Evolutionary conservation across 2,797 vertebrate species (phyloP).

Genomic region (Sorex maritimensis): DNA sequence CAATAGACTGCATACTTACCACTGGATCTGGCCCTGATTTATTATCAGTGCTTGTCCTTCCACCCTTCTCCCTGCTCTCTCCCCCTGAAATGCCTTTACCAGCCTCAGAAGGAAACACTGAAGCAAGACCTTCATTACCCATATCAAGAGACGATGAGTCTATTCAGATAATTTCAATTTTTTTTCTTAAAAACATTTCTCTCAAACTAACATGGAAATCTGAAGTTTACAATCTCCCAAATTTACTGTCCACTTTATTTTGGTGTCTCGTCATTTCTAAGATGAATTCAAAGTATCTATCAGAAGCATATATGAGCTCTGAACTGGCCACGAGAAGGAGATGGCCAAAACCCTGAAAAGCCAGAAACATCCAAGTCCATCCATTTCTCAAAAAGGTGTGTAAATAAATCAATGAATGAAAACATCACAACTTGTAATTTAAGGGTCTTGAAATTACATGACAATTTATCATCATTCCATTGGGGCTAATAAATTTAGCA

Average conservation of each 20-base stretch:
- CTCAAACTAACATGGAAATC: constrained; percentile 45
- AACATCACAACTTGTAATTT: not conserved
- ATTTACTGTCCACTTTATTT: not conserved
- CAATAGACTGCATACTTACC: not conserved
- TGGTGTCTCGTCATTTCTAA: constrained; percentile 27
- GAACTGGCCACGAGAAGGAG: not conserved
- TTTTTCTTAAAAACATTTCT: not conserved
- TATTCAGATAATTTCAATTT: not conserved
- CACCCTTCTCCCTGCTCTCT: not conserved
- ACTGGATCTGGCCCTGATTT: not conserved
- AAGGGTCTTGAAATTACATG: not conserved
- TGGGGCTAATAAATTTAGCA: constrained; percentile 38
- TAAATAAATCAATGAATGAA: constrained; percentile 37
- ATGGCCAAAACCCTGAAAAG: not conserved
- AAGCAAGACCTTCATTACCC: not conserved
- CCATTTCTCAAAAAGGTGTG: not conserved
- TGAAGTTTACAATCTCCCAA: constrained; percentile 38
- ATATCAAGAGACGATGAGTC: not conserved
- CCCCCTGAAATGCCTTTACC: not conserved
- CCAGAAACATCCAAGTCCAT: not conserved
- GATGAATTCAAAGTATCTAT: constrained; percentile 9
- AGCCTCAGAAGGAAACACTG: constrained; percentile 22
- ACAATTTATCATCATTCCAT: constrained; percentile 1
- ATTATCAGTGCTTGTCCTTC: not conserved
- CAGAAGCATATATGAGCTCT: not conserved